Base-by-base conservation (phyloP, 1,140 invertebrate species). In the Metopolophium dirhodum region DNA sequence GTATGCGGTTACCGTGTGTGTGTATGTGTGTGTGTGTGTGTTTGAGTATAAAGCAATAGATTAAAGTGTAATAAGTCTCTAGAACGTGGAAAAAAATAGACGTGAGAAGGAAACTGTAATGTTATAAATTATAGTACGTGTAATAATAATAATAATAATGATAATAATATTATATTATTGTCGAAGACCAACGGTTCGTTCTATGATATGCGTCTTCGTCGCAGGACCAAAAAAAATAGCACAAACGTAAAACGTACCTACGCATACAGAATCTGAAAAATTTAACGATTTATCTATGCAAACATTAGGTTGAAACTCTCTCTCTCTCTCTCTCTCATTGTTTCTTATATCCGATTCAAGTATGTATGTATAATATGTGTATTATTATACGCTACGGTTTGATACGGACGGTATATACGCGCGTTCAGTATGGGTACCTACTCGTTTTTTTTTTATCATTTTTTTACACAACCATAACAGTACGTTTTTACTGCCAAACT, bases 401-500 rank as follows among this genome's bases (percentile, higher is more conserved):
- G 45, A 87, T 87, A 11, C 45, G 45, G 41, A 47, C 85, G 11
- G 11, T 30, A 87, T 87, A 86, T 86, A 87, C n/a, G 20, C 4
- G 37, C 23, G 85, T 47, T n/a, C 22, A 26, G 47, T 87, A 37
- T 37, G 2, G 37, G 18, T 87, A 49, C 87, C 7, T 54, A 54
- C 35, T 51, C n/a, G n/a, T 89, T 37, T 54, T 89, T 51, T 51
- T 35, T 51, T 89, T 89, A 14, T 87, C 11, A 30, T 87, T 30
- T 41, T 51, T 88, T 89, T 89, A 54, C 87, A 54, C 87, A 26
- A 37, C 86, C 86, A 49, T 49, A 87, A 87, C 86, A 49, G 86
- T 49, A 51, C 47, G 30, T 87, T 87, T 87, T 87, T 87, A 87
- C 86, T 87, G 30, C 45, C 47, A 49, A 87, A 87, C 37, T 89